Base-by-base conservation (phyloP, 2,888 invertebrate species). In the Lasioglossum zephyrum region DNA sequence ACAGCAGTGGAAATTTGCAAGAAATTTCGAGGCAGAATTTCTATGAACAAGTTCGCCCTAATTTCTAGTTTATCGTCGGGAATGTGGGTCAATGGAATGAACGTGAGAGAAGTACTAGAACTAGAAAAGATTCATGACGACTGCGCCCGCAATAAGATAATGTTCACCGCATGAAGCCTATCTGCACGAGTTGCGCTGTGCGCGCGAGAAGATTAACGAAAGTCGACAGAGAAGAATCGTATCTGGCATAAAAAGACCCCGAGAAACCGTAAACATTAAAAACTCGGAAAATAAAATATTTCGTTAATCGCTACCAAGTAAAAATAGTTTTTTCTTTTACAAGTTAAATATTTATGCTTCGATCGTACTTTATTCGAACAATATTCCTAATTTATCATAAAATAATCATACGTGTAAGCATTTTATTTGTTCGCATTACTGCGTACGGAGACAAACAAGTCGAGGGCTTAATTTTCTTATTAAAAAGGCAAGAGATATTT, bases 101-200 rank as follows among this genome's bases (percentile, higher is more conserved):
- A 88, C 78, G 77, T 73, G 75, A 69, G 77, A 80, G 74, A 85
- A 79, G 82, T 76, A 78, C 79, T 74, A 78, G 83, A 87, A 89
- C 81, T 89, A 79, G 87, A 88, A 82, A 82, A 88, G 81, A 81
- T 85, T 84, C 86, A 78, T 83, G 85, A 83, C 66, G 81, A 78
- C 73, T 76, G 75, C 69, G 81, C 82, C 82, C 82, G 84, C 87
- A 87, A 87, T 87, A 87, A 87, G 82, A 87, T 87, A 86, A 87
- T 87, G 86, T 77, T 79, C 87, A 77, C 79, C 60, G 87, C 82
- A 26, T 83, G 87, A 75, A 74, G 86, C 77, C 86, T 80, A 86
- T 86, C 86, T 86, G 60, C 70, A 72, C 69, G 53, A 22, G 57
- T 44, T 72, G 49, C n/a, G 69, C 47, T 63, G n/a, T 77, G 70